Percentiles rank a stretch among this genome's conserved stretches.
Conservation (phyloP, 1,140 invertebrate species). For the Rhyacophila brunnea region DNA sequence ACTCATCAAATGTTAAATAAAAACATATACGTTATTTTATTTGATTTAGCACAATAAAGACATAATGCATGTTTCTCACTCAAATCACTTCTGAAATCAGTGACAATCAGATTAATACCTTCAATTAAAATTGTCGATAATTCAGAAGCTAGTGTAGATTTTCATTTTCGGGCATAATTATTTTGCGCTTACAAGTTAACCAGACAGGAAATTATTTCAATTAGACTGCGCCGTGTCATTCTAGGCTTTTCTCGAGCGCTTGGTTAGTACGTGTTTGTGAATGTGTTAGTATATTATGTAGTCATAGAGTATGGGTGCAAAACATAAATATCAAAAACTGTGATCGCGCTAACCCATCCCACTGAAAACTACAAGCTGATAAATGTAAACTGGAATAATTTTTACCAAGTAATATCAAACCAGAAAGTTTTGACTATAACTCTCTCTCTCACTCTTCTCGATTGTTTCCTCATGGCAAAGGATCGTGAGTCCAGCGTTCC, state of each 20-base stretch:
- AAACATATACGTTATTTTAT: no score
- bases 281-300: no score
- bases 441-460: no score
- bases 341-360: neutral
- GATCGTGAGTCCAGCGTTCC: no score
- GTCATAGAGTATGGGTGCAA: neutral
- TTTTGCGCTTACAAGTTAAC: conserved; percentile 24
- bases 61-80: no score
- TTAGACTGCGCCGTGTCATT: conserved; percentile 26
- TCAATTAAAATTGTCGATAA: conserved; percentile 19
- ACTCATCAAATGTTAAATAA: no score
- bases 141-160: neutral
- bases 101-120: conserved; percentile 7
- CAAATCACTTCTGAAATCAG: no score
- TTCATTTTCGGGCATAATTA: conserved; percentile 25
- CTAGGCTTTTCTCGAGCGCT: conserved; percentile 2
- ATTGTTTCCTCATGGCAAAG: no score
- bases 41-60: no score
- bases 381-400: neutral
- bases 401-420: no score
- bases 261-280: neutral
- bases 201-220: conserved; percentile 36
- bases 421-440: no score
- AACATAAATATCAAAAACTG: conserved; percentile 16
- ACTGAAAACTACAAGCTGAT: neutral